A percentile compares a stretch with the other conserved stretches of the same genome.
Evolutionary conservation across 1,140 invertebrate genomes (phyloP).

Genomic region (Drosophila elegans): DNA sequence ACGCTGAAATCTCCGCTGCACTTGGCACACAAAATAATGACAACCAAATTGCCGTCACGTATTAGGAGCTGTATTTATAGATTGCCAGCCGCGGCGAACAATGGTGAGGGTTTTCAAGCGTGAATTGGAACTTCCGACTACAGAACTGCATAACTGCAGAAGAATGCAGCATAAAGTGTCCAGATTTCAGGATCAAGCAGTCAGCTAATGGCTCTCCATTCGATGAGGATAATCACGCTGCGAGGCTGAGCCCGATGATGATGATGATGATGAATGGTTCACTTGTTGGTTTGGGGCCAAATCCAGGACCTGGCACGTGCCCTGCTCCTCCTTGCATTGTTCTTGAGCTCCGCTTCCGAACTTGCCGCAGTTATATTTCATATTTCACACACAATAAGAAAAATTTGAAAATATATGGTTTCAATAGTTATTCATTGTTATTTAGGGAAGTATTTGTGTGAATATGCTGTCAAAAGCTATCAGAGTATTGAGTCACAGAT

Average conservation of each 20-base stretch:
- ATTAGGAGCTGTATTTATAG: slow-evolving; percentile 71
- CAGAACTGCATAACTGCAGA: slow-evolving; percentile 58
- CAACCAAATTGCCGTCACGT: slow-evolving; percentile 73
- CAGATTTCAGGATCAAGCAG: slow-evolving; percentile 9
- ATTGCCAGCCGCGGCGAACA: slow-evolving; percentile 61
- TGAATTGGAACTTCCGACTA: slow-evolving; percentile 60
- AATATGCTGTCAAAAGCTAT: no score
- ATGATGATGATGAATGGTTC: slow-evolving; percentile 79
- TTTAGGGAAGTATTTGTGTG: no score
- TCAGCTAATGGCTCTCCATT: slow-evolving; percentile 61
- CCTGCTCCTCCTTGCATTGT: slow-evolving; percentile 45
- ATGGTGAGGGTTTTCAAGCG: slow-evolving; percentile 61
- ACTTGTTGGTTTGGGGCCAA: slow-evolving; percentile 33
- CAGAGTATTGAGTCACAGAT: no score
- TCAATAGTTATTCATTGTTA: no score
- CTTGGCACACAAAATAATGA: slow-evolving; percentile 32
- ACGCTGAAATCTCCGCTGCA: slow-evolving; percentile 20
- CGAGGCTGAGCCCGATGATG: slow-evolving; percentile 31
- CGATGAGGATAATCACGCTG: slow-evolving; percentile 39
- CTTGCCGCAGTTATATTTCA: slow-evolving; percentile 80
- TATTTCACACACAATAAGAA: slow-evolving; percentile 43
- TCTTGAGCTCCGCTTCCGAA: slow-evolving; percentile 48
- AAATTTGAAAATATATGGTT: background rate
- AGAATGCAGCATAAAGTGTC: slow-evolving; percentile 6
- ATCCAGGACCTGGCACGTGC: slow-evolving; percentile 59